These are phyloP conservation scores for Rhyacophila evoluta DNA, from an alignment of 2,888 invertebrate genomes.

Conservation along the genomic window DNA sequence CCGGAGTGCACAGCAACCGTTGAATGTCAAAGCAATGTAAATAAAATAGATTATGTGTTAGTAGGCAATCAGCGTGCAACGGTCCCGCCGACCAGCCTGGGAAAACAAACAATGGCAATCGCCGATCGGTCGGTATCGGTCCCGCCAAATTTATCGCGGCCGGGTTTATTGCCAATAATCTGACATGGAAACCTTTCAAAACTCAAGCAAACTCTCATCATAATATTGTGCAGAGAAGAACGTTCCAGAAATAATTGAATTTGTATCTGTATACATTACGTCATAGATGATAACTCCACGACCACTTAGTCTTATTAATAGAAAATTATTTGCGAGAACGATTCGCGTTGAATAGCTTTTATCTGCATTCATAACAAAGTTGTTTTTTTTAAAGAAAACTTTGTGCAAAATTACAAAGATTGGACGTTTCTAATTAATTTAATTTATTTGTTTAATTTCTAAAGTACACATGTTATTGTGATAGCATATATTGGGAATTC, in stretches of 20 bases:
- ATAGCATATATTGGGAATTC: no score
- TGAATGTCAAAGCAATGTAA: conserved; percentile 39
- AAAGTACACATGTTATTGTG: no score
- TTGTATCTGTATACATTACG: background rate
- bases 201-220: background rate
- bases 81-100: conserved; percentile 29
- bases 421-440: no score
- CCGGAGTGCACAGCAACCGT: background rate
- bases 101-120: conserved; percentile 42
- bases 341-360: background rate
- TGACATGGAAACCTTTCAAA: conserved; percentile 4
- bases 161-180: conserved; percentile 7
- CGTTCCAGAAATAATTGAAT: conserved; percentile 5
- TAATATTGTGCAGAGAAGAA: background rate
- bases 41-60: conserved; percentile 26
- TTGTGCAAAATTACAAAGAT: no score
- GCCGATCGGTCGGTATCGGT: conserved; percentile 41
- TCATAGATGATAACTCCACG: conserved; percentile 7
- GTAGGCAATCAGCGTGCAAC: conserved; percentile 27
- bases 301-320: background rate
- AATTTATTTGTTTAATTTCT: no score
- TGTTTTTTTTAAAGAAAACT: background rate
- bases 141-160: conserved; percentile 41
- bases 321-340: background rate
- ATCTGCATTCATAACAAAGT: background rate